Evolutionary conservation across 2,797 vertebrate species (phyloP).

Genomic region (Hapalemur alaotrensis): DNA sequence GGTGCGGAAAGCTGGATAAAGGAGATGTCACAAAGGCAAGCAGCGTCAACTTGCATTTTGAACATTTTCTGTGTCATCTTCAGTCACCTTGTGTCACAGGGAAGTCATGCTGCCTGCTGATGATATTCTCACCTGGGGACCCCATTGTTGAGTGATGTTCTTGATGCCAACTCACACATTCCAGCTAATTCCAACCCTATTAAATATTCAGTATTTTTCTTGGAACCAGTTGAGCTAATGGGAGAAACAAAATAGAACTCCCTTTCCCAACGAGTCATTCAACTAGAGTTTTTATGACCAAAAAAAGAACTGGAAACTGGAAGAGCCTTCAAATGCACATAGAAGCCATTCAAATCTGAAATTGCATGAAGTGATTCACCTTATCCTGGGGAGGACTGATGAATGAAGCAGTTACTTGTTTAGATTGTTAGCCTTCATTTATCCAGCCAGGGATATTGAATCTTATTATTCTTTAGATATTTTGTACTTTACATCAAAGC

Average conservation of each 20-base stretch:
- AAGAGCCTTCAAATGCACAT: not conserved
- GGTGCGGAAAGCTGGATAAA: not conserved
- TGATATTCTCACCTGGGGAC: not conserved
- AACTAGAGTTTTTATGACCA: conserved; percentile 39
- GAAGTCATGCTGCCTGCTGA: conserved; percentile 25
- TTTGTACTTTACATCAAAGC: not conserved
- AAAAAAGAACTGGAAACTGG: not conserved
- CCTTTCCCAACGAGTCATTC: conserved; percentile 24
- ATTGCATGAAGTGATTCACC: not conserved
- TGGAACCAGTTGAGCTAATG: conserved; percentile 49
- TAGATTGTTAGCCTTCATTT: not conserved
- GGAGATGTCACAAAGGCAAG: not conserved
- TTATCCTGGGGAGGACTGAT: not conserved
- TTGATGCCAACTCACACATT: conserved; percentile 10
- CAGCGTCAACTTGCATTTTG: not conserved
- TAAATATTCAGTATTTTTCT: conserved; percentile 53
- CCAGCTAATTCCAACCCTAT: conserved; percentile 40
- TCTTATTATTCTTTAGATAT: conserved; percentile 4
- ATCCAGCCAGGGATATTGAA: not conserved
- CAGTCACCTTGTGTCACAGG: not conserved
- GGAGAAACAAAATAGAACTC: conserved; percentile 40
- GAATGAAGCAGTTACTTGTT: not conserved
- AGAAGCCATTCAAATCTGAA: conserved; percentile 33
- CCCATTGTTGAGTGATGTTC: not conserved
- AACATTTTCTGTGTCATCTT: conserved; percentile 35